A percentile compares a stretch with the other conserved stretches of the same genome.
Conservation (phyloP, 2,888 invertebrate species). For the Lutraria lutraria region DNA sequence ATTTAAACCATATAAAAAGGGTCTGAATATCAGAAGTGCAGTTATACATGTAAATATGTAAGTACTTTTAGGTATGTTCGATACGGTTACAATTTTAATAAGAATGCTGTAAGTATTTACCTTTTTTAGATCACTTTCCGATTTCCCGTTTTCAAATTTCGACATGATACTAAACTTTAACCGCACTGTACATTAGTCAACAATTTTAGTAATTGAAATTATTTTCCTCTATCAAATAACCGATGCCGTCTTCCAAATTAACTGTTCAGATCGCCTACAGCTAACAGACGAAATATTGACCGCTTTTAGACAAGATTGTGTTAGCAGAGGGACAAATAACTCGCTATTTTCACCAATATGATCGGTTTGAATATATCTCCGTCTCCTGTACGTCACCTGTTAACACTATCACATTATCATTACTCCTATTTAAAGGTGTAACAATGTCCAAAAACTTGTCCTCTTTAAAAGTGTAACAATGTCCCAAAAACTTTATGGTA, state of each 20-base stretch:
- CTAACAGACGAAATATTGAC: slow-evolving; percentile 49
- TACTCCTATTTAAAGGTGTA: slow-evolving; percentile 52
- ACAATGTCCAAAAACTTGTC: slow-evolving; percentile 28
- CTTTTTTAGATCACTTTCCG: slow-evolving; percentile 33
- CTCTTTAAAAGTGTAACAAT: slow-evolving; percentile 51
- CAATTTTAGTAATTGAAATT: slow-evolving; percentile 24
- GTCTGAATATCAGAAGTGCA: neutral
- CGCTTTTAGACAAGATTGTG: slow-evolving; percentile 36
- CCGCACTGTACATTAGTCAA: slow-evolving; percentile 3
- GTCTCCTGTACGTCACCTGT: slow-evolving; percentile 54
- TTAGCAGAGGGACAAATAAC: slow-evolving; percentile 36
- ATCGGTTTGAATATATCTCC: slow-evolving; percentile 33
- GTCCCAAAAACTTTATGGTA: slow-evolving; percentile 20
- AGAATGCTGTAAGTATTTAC: slow-evolving; percentile 6
- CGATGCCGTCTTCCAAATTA: slow-evolving; percentile 45
- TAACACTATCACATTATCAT: slow-evolving; percentile 39
- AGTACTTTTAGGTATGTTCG: neutral
- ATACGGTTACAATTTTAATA: neutral
- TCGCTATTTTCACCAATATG: slow-evolving; percentile 43
- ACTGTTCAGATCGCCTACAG: slow-evolving; percentile 39
- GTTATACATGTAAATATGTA: no score
- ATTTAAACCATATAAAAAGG: neutral
- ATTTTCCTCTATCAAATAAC: slow-evolving; percentile 24
- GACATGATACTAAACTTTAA: slow-evolving; percentile 38
- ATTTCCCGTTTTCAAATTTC: slow-evolving; percentile 42